These are phyloP conservation scores for Bellardia pandia DNA, from an alignment of 2,888 invertebrate species.

Conservation along the genomic window DNA sequence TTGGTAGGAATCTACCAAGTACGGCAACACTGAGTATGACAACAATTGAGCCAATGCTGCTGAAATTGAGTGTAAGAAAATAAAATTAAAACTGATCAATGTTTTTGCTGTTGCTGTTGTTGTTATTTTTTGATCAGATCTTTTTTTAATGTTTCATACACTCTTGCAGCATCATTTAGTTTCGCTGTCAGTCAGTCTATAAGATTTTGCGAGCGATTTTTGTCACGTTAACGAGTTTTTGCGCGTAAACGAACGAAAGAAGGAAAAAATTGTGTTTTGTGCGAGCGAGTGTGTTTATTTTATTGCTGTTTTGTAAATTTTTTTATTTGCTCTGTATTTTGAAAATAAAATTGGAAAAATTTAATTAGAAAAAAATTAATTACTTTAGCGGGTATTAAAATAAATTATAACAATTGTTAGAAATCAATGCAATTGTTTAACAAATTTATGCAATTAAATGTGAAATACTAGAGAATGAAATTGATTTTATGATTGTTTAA, in stretches of 20 bases:
- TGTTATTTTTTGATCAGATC: constrained; percentile 51
- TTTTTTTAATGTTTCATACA: constrained; percentile 40
- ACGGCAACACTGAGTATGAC: too few species aligned
- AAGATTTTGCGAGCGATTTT: constrained; percentile 82
- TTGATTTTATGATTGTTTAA: constrained; percentile 36
- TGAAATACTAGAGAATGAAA: constrained; percentile 46
- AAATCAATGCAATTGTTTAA: constrained; percentile 30
- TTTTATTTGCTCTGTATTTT: neutral
- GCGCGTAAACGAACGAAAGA: constrained; percentile 63
- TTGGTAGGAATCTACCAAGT: too few species aligned
- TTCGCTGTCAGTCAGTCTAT: constrained; percentile 75
- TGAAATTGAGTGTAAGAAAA: constrained; percentile 52
- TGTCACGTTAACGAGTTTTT: constrained; percentile 66
- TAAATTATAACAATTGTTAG: constrained; percentile 3
- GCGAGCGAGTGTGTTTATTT: constrained; percentile 42
- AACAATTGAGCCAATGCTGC: constrained; percentile 54
- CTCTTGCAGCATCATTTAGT: constrained; percentile 71
- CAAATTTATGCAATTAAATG: constrained; percentile 36
- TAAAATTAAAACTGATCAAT: constrained; percentile 44
- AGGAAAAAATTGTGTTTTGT: constrained; percentile 22
- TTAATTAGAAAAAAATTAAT: constrained; percentile 24
- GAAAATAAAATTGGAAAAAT: constrained; percentile 39
- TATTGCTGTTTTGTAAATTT: neutral
- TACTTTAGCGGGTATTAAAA: constrained; percentile 25
- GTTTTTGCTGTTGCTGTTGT: constrained; percentile 13